Percentiles rank a stretch among this genome's conserved stretches.
These are phyloP conservation scores for Drosophila tripunctata DNA, from an alignment of 2,888 invertebrate genomes.

Conservation along the genomic window DNA sequence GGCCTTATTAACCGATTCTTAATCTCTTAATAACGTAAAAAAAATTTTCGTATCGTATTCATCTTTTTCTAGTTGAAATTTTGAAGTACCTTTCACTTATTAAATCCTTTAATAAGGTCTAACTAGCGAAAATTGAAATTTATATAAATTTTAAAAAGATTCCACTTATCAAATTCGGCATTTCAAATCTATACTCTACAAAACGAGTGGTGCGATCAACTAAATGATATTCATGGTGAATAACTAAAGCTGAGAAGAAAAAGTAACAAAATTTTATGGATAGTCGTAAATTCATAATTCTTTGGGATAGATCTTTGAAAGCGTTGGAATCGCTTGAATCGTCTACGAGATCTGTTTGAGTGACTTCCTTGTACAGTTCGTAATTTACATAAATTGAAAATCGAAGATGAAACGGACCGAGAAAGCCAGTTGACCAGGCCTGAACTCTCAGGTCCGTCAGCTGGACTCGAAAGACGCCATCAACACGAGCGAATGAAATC, in stretches of 20 bases:
- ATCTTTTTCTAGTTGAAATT: too few species aligned
- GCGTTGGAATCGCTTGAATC: slow-evolving; percentile 7
- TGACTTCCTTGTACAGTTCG: slow-evolving; percentile 70
- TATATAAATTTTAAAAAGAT: too few species aligned
- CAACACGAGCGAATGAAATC: slow-evolving; percentile 63
- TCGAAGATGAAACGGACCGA: slow-evolving; percentile 69
- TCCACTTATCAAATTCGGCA: too few species aligned
- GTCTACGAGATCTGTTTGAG: slow-evolving; percentile 42
- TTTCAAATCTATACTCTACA: neutral
- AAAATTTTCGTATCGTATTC: too few species aligned
- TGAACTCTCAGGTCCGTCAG: slow-evolving; percentile 38
- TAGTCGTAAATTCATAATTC: slow-evolving; percentile 74
- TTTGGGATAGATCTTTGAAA: slow-evolving; percentile 47
- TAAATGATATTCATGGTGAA: slow-evolving; percentile 26
- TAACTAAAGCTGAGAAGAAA: slow-evolving; percentile 32
- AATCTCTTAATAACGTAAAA: too few species aligned
- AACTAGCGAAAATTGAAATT: too few species aligned
- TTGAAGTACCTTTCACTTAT: too few species aligned
- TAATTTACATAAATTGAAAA: slow-evolving; percentile 76
- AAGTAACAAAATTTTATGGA: slow-evolving; percentile 30
- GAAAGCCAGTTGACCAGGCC: slow-evolving; percentile 37
- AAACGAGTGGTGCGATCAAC: neutral
- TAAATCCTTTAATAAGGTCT: too few species aligned
- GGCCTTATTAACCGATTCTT: too few species aligned
- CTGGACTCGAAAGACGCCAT: slow-evolving; percentile 56